Percentiles rank a stretch among this genome's conserved stretches.
These are phyloP conservation scores for Atta texana DNA, from an alignment of 1,140 invertebrate species.

Conservation along the genomic window DNA sequence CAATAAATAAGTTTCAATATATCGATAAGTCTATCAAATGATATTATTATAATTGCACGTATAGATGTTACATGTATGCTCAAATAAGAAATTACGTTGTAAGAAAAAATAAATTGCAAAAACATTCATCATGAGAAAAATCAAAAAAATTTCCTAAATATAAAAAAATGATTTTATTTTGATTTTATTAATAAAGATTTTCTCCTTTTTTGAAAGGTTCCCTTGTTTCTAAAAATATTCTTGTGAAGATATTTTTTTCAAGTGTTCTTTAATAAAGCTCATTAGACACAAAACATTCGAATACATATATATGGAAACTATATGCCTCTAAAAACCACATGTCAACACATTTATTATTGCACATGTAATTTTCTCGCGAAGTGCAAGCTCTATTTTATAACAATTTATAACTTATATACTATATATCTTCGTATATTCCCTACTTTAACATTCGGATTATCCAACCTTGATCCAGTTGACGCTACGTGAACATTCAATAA, in stretches of 20 bases:
- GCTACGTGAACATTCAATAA: not conserved
- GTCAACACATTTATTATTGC: not conserved
- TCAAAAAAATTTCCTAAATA: no score
- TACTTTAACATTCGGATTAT: not conserved
- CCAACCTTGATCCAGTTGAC: conserved; percentile 42
- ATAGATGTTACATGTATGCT: not conserved
- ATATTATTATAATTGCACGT: no score
- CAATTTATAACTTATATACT: conserved; percentile 4
- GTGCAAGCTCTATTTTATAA: conserved; percentile 12
- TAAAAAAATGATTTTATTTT: no score
- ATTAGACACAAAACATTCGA: not conserved
- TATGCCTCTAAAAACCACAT: not conserved
- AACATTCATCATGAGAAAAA: no score
- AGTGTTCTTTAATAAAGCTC: not conserved
- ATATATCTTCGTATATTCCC: not conserved
- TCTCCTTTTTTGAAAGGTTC: no score
- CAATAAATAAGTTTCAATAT: not conserved
- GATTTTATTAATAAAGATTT: no score
- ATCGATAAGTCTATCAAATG: no score
- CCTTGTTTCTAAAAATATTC: no score
- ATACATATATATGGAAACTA: not conserved
- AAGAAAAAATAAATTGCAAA: no score
- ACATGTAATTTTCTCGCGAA: not conserved
- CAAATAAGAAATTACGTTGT: no score
- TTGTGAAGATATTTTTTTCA: no score